Evolutionary conservation across 35 echinoderm and acorn worm species (phyloP).

Genomic region (Heliocidaris erythrogramma): DNA sequence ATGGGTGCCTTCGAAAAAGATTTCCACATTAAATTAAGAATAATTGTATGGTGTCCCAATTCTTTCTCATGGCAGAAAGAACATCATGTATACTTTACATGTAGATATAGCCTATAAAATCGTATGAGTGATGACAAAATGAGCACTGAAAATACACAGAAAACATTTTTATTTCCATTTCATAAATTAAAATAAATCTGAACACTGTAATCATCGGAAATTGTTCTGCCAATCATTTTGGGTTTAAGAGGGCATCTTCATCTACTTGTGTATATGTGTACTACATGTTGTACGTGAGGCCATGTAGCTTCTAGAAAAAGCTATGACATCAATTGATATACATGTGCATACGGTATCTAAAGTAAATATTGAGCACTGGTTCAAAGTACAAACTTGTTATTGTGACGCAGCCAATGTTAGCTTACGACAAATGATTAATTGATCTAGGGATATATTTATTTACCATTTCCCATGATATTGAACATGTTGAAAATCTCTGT

Average conservation of each 20-base stretch:
- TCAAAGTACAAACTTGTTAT: background rate
- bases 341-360: background rate
- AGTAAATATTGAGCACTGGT: background rate
- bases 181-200: no score
- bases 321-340: background rate
- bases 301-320: background rate
- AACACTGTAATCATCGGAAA: no score
- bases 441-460: background rate
- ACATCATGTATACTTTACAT: background rate
- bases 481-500: background rate
- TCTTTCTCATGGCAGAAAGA: no score
- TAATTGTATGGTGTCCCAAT: no score
- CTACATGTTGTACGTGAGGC: background rate
- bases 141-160: no score
- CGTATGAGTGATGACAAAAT: no score
- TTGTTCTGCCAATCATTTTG: no score
- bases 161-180: no score
- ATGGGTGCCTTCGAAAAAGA: no score
- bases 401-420: background rate
- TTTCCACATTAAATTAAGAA: no score
- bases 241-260: no score
- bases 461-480: background rate
- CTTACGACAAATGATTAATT: background rate
- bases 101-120: background rate
- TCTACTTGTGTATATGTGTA: no score